Percentiles rank a stretch among this genome's conserved stretches.
Evolutionary conservation across 2,888 invertebrate species (phyloP).

Genomic region (Mesochorus sp.): DNA sequence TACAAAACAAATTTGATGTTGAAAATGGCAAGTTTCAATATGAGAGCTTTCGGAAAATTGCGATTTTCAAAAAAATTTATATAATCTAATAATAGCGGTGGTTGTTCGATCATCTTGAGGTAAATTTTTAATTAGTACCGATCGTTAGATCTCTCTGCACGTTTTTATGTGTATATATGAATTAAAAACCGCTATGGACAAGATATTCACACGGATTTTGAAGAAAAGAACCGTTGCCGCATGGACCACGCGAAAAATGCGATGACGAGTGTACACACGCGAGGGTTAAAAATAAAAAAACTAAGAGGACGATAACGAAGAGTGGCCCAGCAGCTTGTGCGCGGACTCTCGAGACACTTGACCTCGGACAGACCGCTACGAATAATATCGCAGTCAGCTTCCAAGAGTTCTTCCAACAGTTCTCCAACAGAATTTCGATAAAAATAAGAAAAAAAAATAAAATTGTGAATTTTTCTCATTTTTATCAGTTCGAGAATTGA

Average conservation of each 20-base stretch:
- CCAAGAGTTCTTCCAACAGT: background rate
- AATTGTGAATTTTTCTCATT: no score
- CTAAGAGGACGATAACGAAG: background rate
- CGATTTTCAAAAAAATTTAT: no score
- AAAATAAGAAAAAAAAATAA: background rate
- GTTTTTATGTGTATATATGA: no score
- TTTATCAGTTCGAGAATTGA: no score
- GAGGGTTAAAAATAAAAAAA: background rate
- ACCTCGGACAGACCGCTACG: constrained; percentile 9
- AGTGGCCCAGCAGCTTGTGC: constrained; percentile 38
- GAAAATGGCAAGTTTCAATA: no score
- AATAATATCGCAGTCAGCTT: background rate
- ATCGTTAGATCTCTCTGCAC: no score
- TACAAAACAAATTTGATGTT: no score
- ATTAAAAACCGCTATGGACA: background rate
- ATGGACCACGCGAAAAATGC: constrained; percentile 37
- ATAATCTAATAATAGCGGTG: no score
- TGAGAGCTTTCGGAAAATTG: no score
- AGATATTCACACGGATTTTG: constrained; percentile 26
- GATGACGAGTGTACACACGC: constrained; percentile 4
- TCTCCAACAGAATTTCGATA: background rate
- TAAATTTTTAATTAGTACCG: background rate
- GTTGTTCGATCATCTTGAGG: no score
- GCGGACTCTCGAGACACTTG: constrained; percentile 25
- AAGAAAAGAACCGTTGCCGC: constrained; percentile 47